Base-by-base conservation (phyloP, 2,888 invertebrate genomes). In the Lobophora halterata region DNA sequence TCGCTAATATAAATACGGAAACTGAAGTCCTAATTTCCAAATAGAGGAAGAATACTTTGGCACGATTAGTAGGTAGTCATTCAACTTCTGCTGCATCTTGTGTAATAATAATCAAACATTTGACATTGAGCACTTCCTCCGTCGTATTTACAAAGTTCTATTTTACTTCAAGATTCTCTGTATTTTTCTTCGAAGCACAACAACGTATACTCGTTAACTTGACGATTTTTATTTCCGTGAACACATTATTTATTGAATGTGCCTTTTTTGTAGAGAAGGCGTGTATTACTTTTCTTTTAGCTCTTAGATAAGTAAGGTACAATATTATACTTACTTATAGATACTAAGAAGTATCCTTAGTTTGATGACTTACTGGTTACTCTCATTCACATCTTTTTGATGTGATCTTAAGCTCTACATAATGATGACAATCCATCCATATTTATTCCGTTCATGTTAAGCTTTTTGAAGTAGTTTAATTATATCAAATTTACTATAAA, bases 31-130 rank as follows among this genome's bases (percentile, higher is more conserved):
- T 27, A 23, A 43, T 40, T 34, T 25, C 21, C 32, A 27, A 38
- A 36, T 30, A 35, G 21, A 45, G 46, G 47, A 51, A 47, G 42
- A 37, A 29, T 23, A 33, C 19, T 33, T 46, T 51, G 51, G 48
- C 51, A 51, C 38, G 27, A 16, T 27, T 43, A 21, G 18, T 27
- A 42, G 20, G 31, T 28, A 40, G 39, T 31, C 30, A 21, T 32
- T n/a, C 13, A 36, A 24, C 20, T 8, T 10, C 34, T 40, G 5
- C n/a, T 21, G 31, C 26, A 37, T 36, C 19, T 29, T 12, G 30
- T n/a, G n/a, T n/a, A n/a, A n/a, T 27, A 6, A 21, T 29, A 27
- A 45, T 50, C 42, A 35, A 50, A 45, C 17, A 45, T 34, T 34
- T 41, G 30, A 27, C 21, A 24, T 39, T 39, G 27, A 21, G 3